These are phyloP conservation scores for Cinclus mexicanus DNA, from an alignment of 2,113 vertebrate species.

Conservation along the genomic window DNA sequence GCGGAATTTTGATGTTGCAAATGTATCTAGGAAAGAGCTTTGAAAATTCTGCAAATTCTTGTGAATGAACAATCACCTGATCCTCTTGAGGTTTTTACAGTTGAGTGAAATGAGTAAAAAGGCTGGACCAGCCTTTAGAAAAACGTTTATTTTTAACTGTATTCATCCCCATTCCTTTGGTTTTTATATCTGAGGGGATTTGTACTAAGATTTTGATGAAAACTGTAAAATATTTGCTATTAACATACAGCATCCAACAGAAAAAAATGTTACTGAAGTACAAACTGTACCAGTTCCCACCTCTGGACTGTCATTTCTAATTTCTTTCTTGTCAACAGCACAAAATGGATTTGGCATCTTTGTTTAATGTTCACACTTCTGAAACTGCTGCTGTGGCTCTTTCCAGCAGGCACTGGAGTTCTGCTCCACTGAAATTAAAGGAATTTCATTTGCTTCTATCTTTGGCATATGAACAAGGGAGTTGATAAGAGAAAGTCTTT, in stretches of 20 bases:
- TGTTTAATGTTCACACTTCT: background rate
- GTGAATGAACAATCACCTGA: background rate
- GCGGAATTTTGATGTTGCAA: background rate
- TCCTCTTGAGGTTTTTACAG: background rate
- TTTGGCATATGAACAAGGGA: background rate
- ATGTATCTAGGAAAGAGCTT: background rate
- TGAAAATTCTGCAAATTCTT: background rate
- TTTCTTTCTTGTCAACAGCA: background rate
- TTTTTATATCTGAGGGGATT: background rate
- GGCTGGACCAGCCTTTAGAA: background rate
- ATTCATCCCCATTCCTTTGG: background rate
- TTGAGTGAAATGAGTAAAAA: background rate
- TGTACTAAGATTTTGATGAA: background rate
- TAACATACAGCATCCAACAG: background rate
- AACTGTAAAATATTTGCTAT: background rate
- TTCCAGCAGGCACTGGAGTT: background rate
- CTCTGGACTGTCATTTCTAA: background rate
- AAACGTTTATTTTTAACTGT: background rate
- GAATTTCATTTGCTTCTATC: background rate
- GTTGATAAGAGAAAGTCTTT: background rate
- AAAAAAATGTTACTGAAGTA: background rate
- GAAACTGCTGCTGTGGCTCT: background rate
- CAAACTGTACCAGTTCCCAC: fast-evolving
- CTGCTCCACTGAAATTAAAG: background rate
- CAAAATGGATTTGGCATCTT: constrained; percentile 1